Percentiles rank a stretch among this genome's conserved stretches.
Conservation (phyloP, 1,140 invertebrate genomes). For the Orius insidiosus region DNA sequence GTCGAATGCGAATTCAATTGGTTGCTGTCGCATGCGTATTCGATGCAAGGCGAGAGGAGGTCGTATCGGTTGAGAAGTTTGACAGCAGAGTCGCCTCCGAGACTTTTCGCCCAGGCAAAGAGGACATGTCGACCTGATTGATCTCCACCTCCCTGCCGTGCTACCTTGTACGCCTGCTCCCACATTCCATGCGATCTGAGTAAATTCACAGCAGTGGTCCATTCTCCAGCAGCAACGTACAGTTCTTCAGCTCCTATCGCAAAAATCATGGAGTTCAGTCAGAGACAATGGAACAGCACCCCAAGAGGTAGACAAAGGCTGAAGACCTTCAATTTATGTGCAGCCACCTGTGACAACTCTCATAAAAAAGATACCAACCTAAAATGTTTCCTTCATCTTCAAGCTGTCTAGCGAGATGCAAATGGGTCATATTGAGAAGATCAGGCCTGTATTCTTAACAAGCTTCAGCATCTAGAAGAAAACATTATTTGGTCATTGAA, state of each 20-base stretch:
- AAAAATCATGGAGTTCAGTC: background rate
- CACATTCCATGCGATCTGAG: slow-evolving; percentile 68
- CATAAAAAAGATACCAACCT: background rate
- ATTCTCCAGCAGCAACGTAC: slow-evolving; percentile 72
- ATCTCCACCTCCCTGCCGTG: slow-evolving; percentile 64
- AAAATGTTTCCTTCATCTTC: slow-evolving; percentile 63
- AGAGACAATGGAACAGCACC: no score
- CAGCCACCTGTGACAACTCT: no score
- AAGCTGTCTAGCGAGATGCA: slow-evolving; percentile 74
- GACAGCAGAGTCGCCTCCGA: slow-evolving; percentile 81
- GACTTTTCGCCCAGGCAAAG: slow-evolving; percentile 79
- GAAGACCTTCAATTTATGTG: no score
- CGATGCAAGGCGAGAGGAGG: slow-evolving; percentile 70
- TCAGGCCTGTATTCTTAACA: slow-evolving; percentile 71
- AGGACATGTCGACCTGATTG: slow-evolving; percentile 74
- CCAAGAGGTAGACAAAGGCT: no score
- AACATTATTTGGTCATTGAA: slow-evolving; percentile 20
- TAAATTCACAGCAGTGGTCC: slow-evolving; percentile 84
- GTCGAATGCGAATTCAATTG: slow-evolving; percentile 86
- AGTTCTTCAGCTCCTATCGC: slow-evolving; percentile 84
- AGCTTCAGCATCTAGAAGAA: slow-evolving; percentile 54
- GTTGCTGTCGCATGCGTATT: slow-evolving; percentile 76
- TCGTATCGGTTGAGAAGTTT: slow-evolving; percentile 71
- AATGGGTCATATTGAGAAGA: slow-evolving; percentile 67
- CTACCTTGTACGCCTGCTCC: slow-evolving; percentile 82